Evolutionary conservation across 2,797 vertebrate genomes (phyloP).

Genomic region (Anableps anableps): DNA sequence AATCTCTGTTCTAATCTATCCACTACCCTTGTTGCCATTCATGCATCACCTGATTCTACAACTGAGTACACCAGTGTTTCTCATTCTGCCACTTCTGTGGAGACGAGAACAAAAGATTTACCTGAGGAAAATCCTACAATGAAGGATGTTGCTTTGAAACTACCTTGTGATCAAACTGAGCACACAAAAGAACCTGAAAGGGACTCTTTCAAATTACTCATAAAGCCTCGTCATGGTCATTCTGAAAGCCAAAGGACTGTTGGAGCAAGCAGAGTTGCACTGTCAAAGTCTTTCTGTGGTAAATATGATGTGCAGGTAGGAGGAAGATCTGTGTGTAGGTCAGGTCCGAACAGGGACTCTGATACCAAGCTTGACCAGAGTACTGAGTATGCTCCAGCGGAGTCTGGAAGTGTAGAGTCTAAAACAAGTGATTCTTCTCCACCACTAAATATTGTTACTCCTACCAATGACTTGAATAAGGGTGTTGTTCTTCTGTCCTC

Average conservation of each 20-base stretch:
- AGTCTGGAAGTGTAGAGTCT: slow-evolving; percentile 45
- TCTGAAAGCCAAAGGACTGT: slow-evolving; percentile 58
- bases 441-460: slow-evolving; percentile 63
- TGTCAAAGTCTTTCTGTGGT: slow-evolving; percentile 65
- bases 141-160: slow-evolving; percentile 34
- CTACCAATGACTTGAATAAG: slow-evolving; percentile 87
- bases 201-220: slow-evolving; percentile 78
- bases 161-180: slow-evolving; percentile 43
- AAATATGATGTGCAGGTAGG: slow-evolving; percentile 46
- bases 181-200: slow-evolving; percentile 63
- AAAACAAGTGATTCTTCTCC: slow-evolving; percentile 54
- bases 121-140: slow-evolving; percentile 25
- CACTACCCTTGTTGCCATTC: slow-evolving; percentile 19
- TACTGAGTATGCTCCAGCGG: slow-evolving; percentile 69
- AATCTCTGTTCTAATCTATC: slow-evolving; percentile 6
- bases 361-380: slow-evolving; percentile 73
- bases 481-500: slow-evolving; percentile 80
- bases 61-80: slow-evolving; percentile 12
- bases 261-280: slow-evolving; percentile 57
- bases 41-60: slow-evolving; percentile 12
- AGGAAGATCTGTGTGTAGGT: slow-evolving; percentile 39
- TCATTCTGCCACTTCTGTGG: slow-evolving; percentile 20
- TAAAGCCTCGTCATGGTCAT: slow-evolving; percentile 68
- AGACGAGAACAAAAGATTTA: slow-evolving; percentile 35
- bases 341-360: slow-evolving; percentile 42